A percentile compares a stretch with the other conserved stretches of the same genome.
Conservation (phyloP, 2,113 vertebrate species). For the Acanthisitta chloris region DNA sequence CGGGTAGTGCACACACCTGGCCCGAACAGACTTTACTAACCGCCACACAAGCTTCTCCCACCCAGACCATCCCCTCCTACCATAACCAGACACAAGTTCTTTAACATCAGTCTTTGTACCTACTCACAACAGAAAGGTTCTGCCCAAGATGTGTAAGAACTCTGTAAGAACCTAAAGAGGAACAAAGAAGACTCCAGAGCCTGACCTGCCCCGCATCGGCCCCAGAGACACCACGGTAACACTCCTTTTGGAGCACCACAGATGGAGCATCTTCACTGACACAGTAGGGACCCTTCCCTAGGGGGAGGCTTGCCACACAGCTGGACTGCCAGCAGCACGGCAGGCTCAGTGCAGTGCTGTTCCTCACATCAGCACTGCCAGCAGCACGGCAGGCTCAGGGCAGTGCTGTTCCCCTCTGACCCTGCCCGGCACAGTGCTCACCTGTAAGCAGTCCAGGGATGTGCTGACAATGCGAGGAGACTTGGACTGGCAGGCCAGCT, state of each 20-base stretch:
- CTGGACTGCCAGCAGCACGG: no score
- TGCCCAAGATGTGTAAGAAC: not conserved
- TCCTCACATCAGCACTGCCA: accelerated
- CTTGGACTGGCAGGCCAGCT: slow-evolving; percentile 96
- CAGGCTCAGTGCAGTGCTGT: accelerated
- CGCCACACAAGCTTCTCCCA: not conserved
- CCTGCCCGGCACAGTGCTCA: no score
- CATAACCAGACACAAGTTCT: not conserved
- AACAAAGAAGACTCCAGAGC: not conserved
- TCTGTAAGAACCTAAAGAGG: not conserved
- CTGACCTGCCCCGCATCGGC: not conserved
- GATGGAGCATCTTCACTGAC: not conserved
- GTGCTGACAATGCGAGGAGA: slow-evolving; percentile 95
- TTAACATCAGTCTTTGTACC: not conserved
- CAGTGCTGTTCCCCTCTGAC: no score
- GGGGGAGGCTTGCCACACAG: no score
- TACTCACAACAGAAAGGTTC: not conserved
- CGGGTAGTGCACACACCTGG: not conserved
- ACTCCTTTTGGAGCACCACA: not conserved
- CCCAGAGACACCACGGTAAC: not conserved
- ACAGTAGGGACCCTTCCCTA: no score
- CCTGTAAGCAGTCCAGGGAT: slow-evolving; percentile 95
- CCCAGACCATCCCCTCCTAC: not conserved
- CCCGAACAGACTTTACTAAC: not conserved
- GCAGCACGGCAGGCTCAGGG: no score